Conservation (phyloP, 1,140 invertebrate genomes). For the Polyergus mexicanus region DNA sequence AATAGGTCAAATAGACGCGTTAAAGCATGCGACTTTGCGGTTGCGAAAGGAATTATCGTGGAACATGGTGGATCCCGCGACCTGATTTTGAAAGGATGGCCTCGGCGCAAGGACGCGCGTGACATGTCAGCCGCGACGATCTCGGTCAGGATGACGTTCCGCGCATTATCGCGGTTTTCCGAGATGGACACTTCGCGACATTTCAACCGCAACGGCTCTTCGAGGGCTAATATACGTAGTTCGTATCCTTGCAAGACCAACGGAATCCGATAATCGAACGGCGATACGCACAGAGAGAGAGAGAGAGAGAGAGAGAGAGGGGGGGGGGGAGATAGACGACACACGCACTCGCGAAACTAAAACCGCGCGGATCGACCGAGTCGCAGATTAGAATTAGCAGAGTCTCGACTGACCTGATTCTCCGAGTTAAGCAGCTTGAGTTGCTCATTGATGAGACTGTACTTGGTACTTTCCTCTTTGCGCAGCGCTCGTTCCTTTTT, state of each 20-base stretch:
- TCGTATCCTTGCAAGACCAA: background rate
- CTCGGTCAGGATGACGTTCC: slow-evolving; percentile 25
- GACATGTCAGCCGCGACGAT: slow-evolving; percentile 26
- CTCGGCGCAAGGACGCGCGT: slow-evolving; percentile 53
- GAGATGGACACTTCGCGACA: background rate
- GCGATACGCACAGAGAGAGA: background rate
- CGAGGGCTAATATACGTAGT: slow-evolving; percentile 8
- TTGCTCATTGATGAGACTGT: slow-evolving; percentile 98
- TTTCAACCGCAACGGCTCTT: background rate
- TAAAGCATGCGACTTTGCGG: slow-evolving; percentile 15
- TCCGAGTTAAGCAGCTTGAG: slow-evolving; percentile 98
- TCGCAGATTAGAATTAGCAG: background rate
- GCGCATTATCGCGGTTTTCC: slow-evolving; percentile 18
- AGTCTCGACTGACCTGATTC: slow-evolving; percentile 93
- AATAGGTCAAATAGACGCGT: slow-evolving; percentile 25
- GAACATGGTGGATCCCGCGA: slow-evolving; percentile 19
- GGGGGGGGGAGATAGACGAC: background rate
- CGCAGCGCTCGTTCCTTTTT: slow-evolving; percentile 98
- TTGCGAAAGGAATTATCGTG: background rate
- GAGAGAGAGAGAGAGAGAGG: too few relatives aligned
- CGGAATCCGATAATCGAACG: slow-evolving; percentile 56
- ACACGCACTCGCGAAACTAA: slow-evolving; percentile 8
- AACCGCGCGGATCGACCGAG: slow-evolving; percentile 29
- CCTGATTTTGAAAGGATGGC: slow-evolving; percentile 37
- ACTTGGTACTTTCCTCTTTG: slow-evolving; percentile 99